These are phyloP conservation scores for Danionella dracula DNA, from an alignment of 2,797 vertebrate species.

Conservation along the genomic window DNA sequence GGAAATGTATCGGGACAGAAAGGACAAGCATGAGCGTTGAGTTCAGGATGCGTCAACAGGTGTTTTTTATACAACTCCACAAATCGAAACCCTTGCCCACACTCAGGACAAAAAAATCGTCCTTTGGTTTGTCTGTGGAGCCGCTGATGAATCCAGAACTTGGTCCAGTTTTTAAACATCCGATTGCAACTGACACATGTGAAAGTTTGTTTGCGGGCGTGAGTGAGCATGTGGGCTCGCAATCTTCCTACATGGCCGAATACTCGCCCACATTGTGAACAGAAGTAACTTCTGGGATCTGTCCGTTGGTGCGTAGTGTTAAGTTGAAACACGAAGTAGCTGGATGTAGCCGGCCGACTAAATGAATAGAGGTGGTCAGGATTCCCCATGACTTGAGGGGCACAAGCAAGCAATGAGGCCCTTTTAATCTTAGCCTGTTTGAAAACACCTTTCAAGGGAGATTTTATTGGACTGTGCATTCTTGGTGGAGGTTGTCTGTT, in stretches of 20 bases:
- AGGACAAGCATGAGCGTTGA: slow-evolving; percentile 40
- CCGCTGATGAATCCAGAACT: slow-evolving; percentile 72
- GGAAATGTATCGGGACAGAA: slow-evolving; percentile 44
- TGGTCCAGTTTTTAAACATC: slow-evolving; percentile 64
- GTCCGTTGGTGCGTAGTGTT: slow-evolving; percentile 63
- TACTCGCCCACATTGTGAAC: slow-evolving; percentile 66
- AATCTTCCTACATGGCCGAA: slow-evolving; percentile 71
- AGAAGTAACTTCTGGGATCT: slow-evolving; percentile 70
- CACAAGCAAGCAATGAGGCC: slow-evolving; percentile 31
- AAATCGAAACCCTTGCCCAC: slow-evolving; percentile 68
- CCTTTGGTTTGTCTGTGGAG: slow-evolving; percentile 65
- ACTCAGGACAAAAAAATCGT: slow-evolving; percentile 67
- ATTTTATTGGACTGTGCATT: slow-evolving; percentile 18
- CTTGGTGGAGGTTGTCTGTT: background rate
- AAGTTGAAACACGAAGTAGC: slow-evolving; percentile 55
- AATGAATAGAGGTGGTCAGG: slow-evolving; percentile 8
- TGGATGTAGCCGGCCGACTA: slow-evolving; percentile 27
- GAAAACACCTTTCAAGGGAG: background rate
- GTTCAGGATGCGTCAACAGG: slow-evolving; percentile 66
- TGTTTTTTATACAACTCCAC: slow-evolving; percentile 63
- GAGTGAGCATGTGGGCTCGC: slow-evolving; percentile 74
- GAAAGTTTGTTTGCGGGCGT: slow-evolving; percentile 58
- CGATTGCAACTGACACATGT: slow-evolving; percentile 66
- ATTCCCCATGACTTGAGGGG: slow-evolving; percentile 12
- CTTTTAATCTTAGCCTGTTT: slow-evolving; percentile 25